Conservation (phyloP, 2,888 invertebrate species). For the Abrostola triplasia region DNA sequence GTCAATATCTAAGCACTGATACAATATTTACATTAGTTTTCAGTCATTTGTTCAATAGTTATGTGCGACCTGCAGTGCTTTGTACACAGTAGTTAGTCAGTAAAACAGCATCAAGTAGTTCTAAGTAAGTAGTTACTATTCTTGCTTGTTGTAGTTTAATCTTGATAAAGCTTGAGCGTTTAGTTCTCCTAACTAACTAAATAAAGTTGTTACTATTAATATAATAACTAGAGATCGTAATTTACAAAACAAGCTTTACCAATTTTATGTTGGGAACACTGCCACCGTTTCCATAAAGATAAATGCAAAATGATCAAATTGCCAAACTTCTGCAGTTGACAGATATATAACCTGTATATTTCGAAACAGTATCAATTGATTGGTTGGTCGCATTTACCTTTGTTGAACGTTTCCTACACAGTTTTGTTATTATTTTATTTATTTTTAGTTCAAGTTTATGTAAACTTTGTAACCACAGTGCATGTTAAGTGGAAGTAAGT, state of each 20-base stretch:
- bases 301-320: slow-evolving; percentile 15
- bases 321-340: neutral
- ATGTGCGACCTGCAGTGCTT: slow-evolving; percentile 35
- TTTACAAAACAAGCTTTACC: slow-evolving; percentile 20
- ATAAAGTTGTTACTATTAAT: neutral
- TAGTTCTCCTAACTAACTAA: neutral
- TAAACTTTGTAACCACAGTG: slow-evolving; percentile 52
- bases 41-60: slow-evolving; percentile 7
- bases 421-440: slow-evolving; percentile 64
- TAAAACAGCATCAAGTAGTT: slow-evolving; percentile 12
- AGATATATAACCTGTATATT: neutral
- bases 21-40: slow-evolving; percentile 8
- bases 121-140: slow-evolving; percentile 27
- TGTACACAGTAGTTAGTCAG: slow-evolving; percentile 37
- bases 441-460: slow-evolving; percentile 59
- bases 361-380: neutral
- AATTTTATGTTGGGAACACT: slow-evolving; percentile 13
- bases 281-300: slow-evolving; percentile 23
- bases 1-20: slow-evolving; percentile 12
- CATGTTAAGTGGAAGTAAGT: slow-evolving; percentile 57
- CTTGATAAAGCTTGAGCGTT: slow-evolving; percentile 24
- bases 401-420: slow-evolving; percentile 20
- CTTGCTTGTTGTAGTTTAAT: slow-evolving; percentile 29
- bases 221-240: neutral
- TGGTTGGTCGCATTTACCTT: slow-evolving; percentile 23